These are phyloP conservation scores for Zaprionus obscuricornis DNA, from an alignment of 2,888 invertebrate species.

Conservation along the genomic window DNA sequence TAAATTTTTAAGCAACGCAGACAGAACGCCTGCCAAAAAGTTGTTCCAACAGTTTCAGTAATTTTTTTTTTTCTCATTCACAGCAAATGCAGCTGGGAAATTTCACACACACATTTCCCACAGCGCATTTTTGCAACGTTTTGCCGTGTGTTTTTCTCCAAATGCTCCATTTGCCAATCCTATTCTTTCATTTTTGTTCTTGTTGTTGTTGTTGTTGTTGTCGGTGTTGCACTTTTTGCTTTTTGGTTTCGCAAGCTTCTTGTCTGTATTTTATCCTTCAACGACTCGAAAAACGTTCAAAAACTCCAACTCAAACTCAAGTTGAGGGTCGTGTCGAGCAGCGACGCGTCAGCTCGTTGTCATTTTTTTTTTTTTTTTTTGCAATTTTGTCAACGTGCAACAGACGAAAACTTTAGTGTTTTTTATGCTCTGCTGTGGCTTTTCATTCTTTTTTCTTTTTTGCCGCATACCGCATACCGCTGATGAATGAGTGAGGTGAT, in stretches of 20 bases:
- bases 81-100: conserved; percentile 66
- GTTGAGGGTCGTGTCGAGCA: no score
- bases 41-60: conserved; percentile 44
- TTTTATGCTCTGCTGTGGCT: neutral
- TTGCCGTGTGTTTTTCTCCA: conserved; percentile 49
- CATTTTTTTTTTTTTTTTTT: no score
- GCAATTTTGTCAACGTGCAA: conserved; percentile 60
- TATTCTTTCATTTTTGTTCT: conserved; percentile 5
- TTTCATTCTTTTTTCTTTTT: conserved; percentile 21
- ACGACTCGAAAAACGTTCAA: no score
- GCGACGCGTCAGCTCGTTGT: no score
- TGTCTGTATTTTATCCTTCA: no score
- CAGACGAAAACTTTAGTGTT: conserved; percentile 20
- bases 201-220: no score
- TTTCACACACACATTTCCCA: conserved; percentile 78
- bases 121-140: conserved; percentile 62
- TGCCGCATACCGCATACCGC: conserved; percentile 20
- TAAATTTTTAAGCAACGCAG: conserved; percentile 76
- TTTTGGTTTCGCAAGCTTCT: conserved; percentile 9
- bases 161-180: conserved; percentile 32
- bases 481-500: conserved; percentile 54
- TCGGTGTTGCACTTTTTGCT: no score
- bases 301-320: no score
- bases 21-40: conserved; percentile 45
- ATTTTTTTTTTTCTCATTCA: conserved; percentile 2